phyloP scores from a whole-genome alignment of 2,797 vertebrate species.

The Brachyalestes nurse region DNA sequence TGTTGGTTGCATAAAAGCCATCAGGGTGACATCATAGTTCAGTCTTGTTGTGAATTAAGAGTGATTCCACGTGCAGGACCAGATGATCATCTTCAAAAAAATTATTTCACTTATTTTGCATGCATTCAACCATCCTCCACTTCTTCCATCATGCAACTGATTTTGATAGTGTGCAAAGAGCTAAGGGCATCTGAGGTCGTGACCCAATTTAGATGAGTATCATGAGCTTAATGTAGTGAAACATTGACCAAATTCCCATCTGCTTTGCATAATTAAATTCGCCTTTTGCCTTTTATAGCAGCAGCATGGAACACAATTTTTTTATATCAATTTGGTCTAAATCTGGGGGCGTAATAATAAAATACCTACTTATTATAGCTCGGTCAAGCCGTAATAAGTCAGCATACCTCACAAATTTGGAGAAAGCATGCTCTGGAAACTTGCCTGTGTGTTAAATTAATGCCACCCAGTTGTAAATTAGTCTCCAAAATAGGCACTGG shows the following conservation, averaged over 20 bases:
- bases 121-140: no score
- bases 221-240: slow-evolving; percentile 57
- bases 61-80: background rate
- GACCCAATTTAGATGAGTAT: slow-evolving; percentile 53
- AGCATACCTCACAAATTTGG: slow-evolving; percentile 47
- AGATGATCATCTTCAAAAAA: background rate
- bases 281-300: slow-evolving; percentile 28
- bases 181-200: slow-evolving; percentile 16
- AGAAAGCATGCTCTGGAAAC: slow-evolving; percentile 38
- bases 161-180: slow-evolving; percentile 1
- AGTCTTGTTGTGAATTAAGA: background rate
- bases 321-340: slow-evolving; percentile 24
- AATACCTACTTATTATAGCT: slow-evolving; percentile 32
- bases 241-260: slow-evolving; percentile 48
- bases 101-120: background rate
- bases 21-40: background rate
- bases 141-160: background rate
- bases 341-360: slow-evolving; percentile 33
- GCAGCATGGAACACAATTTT: slow-evolving; percentile 8
- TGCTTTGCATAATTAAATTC: slow-evolving; percentile 43
- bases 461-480: slow-evolving; percentile 49
- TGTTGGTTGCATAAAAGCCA: background rate
- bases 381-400: slow-evolving; percentile 32
- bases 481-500: slow-evolving; percentile 16
- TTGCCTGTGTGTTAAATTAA: slow-evolving; percentile 45